Evolutionary conservation across 2,797 vertebrate genomes (phyloP), one percentile per base, ranked within the genome.

Genomic region (Coccyzus lansbergi): DNA sequence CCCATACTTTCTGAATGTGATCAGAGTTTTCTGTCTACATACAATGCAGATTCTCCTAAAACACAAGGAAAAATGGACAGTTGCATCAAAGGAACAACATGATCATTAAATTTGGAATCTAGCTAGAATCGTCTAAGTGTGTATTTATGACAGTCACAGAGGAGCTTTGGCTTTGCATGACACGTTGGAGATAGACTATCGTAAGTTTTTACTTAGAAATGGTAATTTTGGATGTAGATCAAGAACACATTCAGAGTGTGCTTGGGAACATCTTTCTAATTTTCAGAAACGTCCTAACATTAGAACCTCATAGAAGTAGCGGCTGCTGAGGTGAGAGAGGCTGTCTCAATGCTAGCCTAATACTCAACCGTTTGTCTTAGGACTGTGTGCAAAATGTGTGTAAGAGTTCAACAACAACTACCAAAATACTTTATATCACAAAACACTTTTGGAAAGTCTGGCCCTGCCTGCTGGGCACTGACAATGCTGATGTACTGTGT

Each of bases 1-100:
- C 3, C 51, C 19, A 16, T 42, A 49, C 20, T 77, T 26, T 68
- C 0, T 0, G 60, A 87, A 80, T 5, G 6, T 25, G 24, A 17
- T 74, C 36, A 17, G 49, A 68, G 80, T 83, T 89, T 85, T 89
- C 36, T 76, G 28, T 21, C 31, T 76, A 8, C 28, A 38, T 77
- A 68, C 25, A 68, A 56, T 20, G 68, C 6, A 85, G 12, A 87
- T 64, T 63, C 26, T 64, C 49, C 67, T 51, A 75, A 80, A 93
- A 64, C 24, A 77, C 6, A 62, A 19, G 21, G 31, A 78, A 69
- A 86, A 91, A 21, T 12, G 15, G 40, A 56, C 22, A 80, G 18
- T 10, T 79, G 36, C 24, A 56, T 40, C 20, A 74, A 70, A 69
- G 15, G 33, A 26, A 89, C 83, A 80, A 77, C 14, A 44, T 5